Base-by-base conservation (phyloP, 2,113 vertebrate genomes). In the Dolichotis patagonum region DNA sequence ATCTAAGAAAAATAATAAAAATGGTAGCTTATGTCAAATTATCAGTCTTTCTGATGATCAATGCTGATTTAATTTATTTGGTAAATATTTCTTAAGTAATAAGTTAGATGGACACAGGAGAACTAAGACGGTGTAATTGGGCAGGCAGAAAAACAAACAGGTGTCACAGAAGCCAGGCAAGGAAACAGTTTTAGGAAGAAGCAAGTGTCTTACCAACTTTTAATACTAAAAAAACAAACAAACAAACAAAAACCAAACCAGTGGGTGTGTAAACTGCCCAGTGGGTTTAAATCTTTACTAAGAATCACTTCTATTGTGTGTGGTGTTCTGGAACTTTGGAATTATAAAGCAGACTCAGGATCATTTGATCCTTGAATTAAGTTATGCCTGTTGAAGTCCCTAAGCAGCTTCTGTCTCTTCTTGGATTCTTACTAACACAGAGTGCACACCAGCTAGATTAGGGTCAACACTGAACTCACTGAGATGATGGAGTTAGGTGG, bases 171-270 rank as follows among this genome's bases (percentile, higher is more conserved):
- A 83, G 28, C 22, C 54, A 60, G 82, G 32, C 38, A 46, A 41
- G 41, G 87, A 83, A 43, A 77, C 46, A 54, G 19, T 81, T 96
- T 95, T 56, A 58, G 43, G n/a, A 94, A 46, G 49, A 89, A 83
- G 35, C 65, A 65, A 22, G 19, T 62, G 58, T 75, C 52, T 56
- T 71, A 14, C 16, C 32, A 87, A 32, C 32, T 81, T 91, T 38
- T 90, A 94, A 75, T 54, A 73, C 2, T 71, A 49, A 22, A 85
- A 81, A 93, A 54, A 52, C 52, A 52, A 52, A 52, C 8, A 9
- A 52, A 52, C 52, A 54, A 54, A 54, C 4, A 38, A 78, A 58
- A 5, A 77, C 43, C 54, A n/a, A n/a, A n/a, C n/a, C n/a, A n/a
- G n/a, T 41, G 49, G 5, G 6, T 69, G 11, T 60, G 1, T 73